Percentiles rank a stretch among this genome's conserved stretches.
These are phyloP conservation scores for Lagocephalus sceleratus DNA, from an alignment of 2,797 vertebrate genomes.

Conservation along the genomic window DNA sequence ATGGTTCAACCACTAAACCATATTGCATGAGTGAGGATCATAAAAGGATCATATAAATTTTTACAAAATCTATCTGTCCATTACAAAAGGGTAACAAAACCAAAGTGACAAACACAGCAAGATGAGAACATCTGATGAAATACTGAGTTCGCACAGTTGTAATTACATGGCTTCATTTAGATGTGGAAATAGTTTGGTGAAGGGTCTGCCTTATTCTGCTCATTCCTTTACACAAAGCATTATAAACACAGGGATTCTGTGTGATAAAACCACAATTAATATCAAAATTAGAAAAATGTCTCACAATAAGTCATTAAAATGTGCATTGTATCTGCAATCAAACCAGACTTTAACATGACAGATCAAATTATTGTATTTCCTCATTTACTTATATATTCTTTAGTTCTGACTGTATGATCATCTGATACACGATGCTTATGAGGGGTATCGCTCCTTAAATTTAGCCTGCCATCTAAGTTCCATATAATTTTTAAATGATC, in stretches of 20 bases:
- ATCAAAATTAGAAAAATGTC: conserved; percentile 60
- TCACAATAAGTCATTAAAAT: conserved; percentile 35
- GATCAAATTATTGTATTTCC: conserved; percentile 27
- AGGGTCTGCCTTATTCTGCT: conserved; percentile 39
- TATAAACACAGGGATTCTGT: conserved; percentile 63
- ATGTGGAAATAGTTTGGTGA: conserved; percentile 58
- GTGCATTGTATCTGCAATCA: conserved; percentile 22
- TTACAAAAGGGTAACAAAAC: conserved; percentile 49
- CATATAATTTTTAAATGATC: conserved; percentile 6
- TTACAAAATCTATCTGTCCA: conserved; percentile 39
- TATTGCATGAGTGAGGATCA: conserved; percentile 23
- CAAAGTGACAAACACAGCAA: conserved; percentile 52
- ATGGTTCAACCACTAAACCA: conserved; percentile 37
- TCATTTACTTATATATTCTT: conserved; percentile 15
- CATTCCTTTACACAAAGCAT: conserved; percentile 55
- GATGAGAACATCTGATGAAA: conserved; percentile 51
- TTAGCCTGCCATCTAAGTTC: conserved; percentile 5
- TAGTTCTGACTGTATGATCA: conserved; percentile 26
- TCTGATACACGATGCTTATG: conserved; percentile 34
- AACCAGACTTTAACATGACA: conserved; percentile 22
- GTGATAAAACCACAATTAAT: conserved; percentile 54
- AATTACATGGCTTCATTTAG: conserved; percentile 71
- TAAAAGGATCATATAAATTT: conserved; percentile 27
- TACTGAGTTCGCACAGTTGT: conserved; percentile 56
- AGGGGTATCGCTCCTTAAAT: conserved; percentile 5